These are phyloP conservation scores for Euura lappo DNA, from an alignment of 1,140 invertebrate genomes.

Conservation along the genomic window DNA sequence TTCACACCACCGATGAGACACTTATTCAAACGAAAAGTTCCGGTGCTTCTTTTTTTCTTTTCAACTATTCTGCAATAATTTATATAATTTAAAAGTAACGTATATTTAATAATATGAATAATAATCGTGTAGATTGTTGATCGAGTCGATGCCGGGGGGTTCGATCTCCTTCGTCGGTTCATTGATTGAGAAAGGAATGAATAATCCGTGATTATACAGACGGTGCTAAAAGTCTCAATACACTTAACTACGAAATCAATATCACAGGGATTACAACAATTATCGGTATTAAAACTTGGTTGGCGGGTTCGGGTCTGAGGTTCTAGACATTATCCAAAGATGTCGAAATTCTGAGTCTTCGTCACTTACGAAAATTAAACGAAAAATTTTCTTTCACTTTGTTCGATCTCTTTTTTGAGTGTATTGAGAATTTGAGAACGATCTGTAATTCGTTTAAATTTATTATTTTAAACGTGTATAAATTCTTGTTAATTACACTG, in stretches of 20 bases:
- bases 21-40: too few species aligned
- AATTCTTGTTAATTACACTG: not conserved
- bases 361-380: not conserved
- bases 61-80: not conserved
- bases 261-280: not conserved
- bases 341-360: not conserved
- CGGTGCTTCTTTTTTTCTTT: not conserved
- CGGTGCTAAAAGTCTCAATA: not conserved
- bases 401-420: not conserved
- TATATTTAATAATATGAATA: not conserved
- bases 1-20: too few species aligned
- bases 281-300: not conserved
- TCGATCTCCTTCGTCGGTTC: not conserved
- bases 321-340: not conserved
- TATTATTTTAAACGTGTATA: not conserved
- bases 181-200: not conserved
- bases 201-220: not conserved
- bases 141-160: too few species aligned
- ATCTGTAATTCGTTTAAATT: not conserved
- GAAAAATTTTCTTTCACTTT: not conserved
- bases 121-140: too few species aligned
- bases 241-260: not conserved
- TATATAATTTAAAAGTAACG: not conserved
- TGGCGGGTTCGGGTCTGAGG: not conserved
- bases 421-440: not conserved